Conservation (phyloP, 2,888 invertebrate genomes). For the Mythimna loreyi region DNA sequence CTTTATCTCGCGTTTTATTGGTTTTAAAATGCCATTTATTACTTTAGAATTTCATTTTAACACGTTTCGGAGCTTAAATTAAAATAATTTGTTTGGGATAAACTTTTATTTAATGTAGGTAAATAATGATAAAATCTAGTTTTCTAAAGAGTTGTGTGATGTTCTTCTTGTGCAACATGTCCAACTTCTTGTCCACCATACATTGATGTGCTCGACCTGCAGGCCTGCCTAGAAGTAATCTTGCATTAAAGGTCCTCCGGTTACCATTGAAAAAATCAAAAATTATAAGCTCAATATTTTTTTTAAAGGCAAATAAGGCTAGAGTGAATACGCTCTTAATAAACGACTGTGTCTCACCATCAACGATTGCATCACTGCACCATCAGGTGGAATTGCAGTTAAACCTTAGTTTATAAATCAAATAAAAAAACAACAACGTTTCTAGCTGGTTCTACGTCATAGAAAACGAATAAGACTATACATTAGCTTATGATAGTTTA, state of each 20-base stretch:
- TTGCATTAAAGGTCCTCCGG: not conserved
- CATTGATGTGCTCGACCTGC: not conserved
- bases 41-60: slow-evolving; percentile 8
- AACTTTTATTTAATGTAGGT: not conserved
- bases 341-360: too few species aligned
- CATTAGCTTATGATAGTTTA: too few species aligned
- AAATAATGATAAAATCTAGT: not conserved
- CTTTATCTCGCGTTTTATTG: slow-evolving; percentile 34
- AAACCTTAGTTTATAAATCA: too few species aligned
- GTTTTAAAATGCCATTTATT: slow-evolving; percentile 9
- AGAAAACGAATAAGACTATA: too few species aligned
- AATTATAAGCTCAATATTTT: too few species aligned
- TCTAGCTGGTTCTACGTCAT: too few species aligned
- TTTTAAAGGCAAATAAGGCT: too few species aligned
- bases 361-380: too few species aligned
- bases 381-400: too few species aligned
- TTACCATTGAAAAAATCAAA: too few species aligned
- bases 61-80: not conserved
- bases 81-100: not conserved
- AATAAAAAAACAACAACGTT: too few species aligned
- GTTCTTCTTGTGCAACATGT: not conserved
- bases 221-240: not conserved
- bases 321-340: too few species aligned
- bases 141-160: not conserved
- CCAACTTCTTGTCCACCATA: not conserved